Evolutionary conservation across 2,888 invertebrate genomes (phyloP), one percentile per base, ranked within the genome.

Genomic region (Trachelus iudaicus): DNA sequence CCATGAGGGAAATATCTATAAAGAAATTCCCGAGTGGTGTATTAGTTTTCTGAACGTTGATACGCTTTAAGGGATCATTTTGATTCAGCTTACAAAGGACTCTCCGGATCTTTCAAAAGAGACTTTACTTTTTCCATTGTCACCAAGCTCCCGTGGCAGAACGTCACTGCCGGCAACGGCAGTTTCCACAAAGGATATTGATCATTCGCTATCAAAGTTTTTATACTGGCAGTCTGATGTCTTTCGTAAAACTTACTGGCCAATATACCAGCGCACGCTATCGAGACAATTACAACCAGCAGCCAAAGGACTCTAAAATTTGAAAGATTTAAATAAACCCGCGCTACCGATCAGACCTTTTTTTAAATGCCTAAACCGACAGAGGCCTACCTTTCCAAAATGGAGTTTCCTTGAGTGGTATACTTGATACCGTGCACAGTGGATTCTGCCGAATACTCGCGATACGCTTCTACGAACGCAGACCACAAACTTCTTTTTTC

Each of bases 381-480:
- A 4, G 6, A 73, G 77, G 9, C 73, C 35, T 81, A 86, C 88
- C 85, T 86, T 75, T 83, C 84, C n/a, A 78, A 35, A 30, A 77
- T 75, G 12, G 87, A 81, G 77, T 84, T 86, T n/a, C 83, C 83
- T 75, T 84, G 84, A 9, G 81, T 81, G 2, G 86, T 88, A 69
- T 88, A 86, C 73, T 87, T 88, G 30, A 88, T 79, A 30, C 88
- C 88, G 68, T 88, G 87, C 34, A 88, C 81, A 30, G 85, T 84
- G 6, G 87, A 85, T 77, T 87, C 85, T 13, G 74, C 79, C 11
- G 87, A 81, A 76, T 85, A 88, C 78, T 87, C 88, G 11, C 80
- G 77, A 69, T 86, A 87, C 30, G 86, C 81, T 76, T 85, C 75
- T 56, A 79, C 77, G 33, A 87, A 56, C 15, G 79, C 81, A 56